Evolutionary conservation across 2,797 vertebrate species (phyloP).

Genomic region (Myiotriccus ornatus): DNA sequence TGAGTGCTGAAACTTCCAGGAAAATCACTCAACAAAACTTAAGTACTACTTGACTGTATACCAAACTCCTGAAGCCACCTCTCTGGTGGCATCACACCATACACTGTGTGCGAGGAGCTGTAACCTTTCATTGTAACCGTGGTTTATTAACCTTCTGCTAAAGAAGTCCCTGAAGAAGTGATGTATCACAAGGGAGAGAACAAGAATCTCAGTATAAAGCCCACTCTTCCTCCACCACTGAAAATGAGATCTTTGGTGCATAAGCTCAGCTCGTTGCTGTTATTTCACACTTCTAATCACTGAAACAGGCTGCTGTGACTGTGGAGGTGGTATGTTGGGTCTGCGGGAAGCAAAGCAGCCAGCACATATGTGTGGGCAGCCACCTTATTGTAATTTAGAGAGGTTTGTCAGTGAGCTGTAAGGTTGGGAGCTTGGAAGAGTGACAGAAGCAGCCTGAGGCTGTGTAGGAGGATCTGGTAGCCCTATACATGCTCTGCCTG

Average conservation of each 20-base stretch:
- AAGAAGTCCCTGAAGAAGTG: neutral
- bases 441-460: neutral
- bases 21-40: neutral
- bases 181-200: neutral
- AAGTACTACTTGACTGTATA: neutral
- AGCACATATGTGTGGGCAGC: constrained; percentile 58
- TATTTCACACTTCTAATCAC: constrained; percentile 36
- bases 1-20: neutral
- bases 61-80: neutral
- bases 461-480: neutral
- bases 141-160: neutral
- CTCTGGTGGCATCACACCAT: neutral
- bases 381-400: constrained; percentile 23
- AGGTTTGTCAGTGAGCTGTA: constrained; percentile 4
- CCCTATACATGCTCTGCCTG: neutral
- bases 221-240: neutral
- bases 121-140: neutral
- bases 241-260: neutral
- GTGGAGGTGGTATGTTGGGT: constrained; percentile 69
- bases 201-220: neutral
- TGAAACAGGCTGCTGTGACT: constrained; percentile 53
- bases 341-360: constrained; percentile 18
- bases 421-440: neutral
- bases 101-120: neutral
- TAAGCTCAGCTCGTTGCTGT: neutral